These are phyloP conservation scores for Petroica traversi DNA, from an alignment of 2,113 vertebrate genomes.

Conservation along the genomic window DNA sequence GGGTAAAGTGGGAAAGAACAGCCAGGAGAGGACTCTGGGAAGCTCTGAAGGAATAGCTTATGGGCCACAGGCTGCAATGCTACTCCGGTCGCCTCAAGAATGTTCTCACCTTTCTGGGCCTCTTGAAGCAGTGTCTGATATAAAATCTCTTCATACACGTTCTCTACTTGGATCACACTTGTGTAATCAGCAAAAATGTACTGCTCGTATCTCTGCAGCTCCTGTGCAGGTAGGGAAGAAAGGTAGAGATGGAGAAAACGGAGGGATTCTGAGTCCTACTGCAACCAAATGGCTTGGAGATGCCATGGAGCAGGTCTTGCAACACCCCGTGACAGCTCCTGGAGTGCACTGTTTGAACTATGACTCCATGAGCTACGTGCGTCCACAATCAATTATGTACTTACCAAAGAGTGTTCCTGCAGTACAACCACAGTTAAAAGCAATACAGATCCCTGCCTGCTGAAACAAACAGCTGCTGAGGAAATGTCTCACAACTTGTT, in stretches of 20 bases:
- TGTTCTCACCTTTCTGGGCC: constrained; percentile 81
- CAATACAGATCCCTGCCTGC: neutral
- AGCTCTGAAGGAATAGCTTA: neutral
- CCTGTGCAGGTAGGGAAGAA: constrained; percentile 67
- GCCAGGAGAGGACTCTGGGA: neutral
- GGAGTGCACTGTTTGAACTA: neutral
- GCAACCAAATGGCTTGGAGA: neutral
- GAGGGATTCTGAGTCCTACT: neutral
- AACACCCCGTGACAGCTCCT: neutral
- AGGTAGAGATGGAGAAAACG: neutral
- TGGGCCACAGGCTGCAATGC: neutral
- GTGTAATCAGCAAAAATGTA: constrained; percentile 83
- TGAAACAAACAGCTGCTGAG: neutral
- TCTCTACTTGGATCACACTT: constrained; percentile 86
- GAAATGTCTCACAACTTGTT: neutral
- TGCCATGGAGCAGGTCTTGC: neutral
- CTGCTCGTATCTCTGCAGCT: constrained; percentile 84
- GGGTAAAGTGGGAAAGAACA: neutral
- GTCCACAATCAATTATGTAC: neutral
- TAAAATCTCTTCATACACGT: constrained; percentile 88
- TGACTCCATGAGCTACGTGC: neutral
- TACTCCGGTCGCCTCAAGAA: neutral
- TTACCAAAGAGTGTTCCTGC: neutral
- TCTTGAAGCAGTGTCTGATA: constrained; percentile 83
- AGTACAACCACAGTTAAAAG: neutral